These are phyloP conservation scores for Promerops cafer DNA, from an alignment of 2,113 vertebrate genomes.

Conservation along the genomic window DNA sequence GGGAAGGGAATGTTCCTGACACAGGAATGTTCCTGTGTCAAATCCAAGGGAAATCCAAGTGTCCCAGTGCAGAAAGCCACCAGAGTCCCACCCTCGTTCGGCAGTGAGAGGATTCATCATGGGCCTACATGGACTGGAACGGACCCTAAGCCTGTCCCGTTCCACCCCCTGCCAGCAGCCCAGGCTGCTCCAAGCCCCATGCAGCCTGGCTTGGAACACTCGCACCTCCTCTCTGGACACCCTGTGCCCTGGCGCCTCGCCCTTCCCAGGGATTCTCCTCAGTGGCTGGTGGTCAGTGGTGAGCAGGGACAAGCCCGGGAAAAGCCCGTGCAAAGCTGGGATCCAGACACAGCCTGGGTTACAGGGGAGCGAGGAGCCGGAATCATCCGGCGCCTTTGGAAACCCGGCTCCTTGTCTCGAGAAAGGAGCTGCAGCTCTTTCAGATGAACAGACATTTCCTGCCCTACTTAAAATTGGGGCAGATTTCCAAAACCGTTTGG, in stretches of 20 bases:
- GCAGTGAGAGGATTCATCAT: accelerated
- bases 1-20: too few relatives aligned
- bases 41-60: background rate
- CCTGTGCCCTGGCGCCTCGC: too few relatives aligned
- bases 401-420: background rate
- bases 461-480: conserved; percentile 35
- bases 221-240: background rate
- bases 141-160: accelerated
- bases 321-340: background rate
- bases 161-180: accelerated
- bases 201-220: background rate
- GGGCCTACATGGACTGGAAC: background rate
- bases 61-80: background rate
- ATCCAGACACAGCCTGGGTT: background rate
- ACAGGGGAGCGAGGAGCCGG: background rate
- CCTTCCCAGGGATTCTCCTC: too few relatives aligned
- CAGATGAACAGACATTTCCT: background rate
- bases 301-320: too few relatives aligned
- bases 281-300: too few relatives aligned
- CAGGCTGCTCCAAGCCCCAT: accelerated
- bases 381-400: background rate
- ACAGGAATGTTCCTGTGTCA: too few relatives aligned
- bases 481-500: background rate
- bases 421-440: background rate
- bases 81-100: too few relatives aligned